Conservation (phyloP, 2,888 invertebrate genomes). For the Drosophila neoperkinsi region DNA sequence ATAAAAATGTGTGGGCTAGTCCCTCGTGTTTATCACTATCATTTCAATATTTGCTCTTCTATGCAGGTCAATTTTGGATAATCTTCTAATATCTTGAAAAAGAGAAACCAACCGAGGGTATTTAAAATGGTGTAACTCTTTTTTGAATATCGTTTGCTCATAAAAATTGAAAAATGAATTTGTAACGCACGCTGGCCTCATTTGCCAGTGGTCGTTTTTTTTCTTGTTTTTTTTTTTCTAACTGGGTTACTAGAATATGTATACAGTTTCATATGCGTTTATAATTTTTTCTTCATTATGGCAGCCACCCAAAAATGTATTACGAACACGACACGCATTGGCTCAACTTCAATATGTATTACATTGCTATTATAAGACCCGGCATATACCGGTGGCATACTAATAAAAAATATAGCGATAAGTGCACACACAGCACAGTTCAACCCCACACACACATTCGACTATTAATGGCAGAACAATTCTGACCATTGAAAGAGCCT, state of each 20-base stretch:
- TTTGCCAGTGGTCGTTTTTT: constrained; percentile 9
- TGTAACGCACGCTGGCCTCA: constrained; percentile 54
- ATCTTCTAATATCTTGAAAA: not conserved
- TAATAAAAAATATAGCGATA: constrained; percentile 64
- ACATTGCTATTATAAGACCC: constrained; percentile 36
- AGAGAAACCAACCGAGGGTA: not conserved
- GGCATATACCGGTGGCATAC: constrained; percentile 27
- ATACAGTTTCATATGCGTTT: constrained; percentile 69
- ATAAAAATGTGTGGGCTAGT: not conserved
- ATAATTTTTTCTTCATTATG: constrained; percentile 68
- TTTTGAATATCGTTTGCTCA: constrained; percentile 6
- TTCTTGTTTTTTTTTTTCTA: constrained; percentile 17
- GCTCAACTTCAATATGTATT: constrained; percentile 34
- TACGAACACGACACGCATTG: constrained; percentile 71
- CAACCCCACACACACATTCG: constrained; percentile 6
- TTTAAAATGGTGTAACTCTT: not conserved
- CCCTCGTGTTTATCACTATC: not conserved
- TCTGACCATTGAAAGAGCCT: constrained; percentile 28
- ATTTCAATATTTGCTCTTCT: not conserved
- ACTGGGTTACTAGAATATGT: constrained; percentile 78
- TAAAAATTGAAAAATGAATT: constrained; percentile 46
- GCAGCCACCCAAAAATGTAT: constrained; percentile 59
- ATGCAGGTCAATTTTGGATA: not conserved
- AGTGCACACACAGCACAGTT: constrained; percentile 19
- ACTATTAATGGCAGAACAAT: constrained; percentile 58